Evolutionary conservation across 2,113 vertebrate genomes (phyloP), one percentile per base, ranked within the genome.

Genomic region (Castor canadensis): DNA sequence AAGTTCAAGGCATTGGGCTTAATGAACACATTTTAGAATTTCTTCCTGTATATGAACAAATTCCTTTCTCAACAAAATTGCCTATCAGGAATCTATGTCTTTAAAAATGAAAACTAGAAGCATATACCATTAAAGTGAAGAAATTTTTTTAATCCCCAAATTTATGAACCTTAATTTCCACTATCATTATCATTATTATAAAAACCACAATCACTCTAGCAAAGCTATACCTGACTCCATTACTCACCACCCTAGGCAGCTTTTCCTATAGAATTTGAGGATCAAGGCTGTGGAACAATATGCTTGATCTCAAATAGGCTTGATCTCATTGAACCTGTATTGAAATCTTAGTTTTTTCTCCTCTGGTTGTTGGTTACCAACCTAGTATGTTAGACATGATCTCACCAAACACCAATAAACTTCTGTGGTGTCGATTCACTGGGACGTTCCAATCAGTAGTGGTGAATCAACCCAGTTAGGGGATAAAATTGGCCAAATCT

Each of bases 11-110:
- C 97, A 94, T 87, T 91, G 91, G 96, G 94, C 92, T 98, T 97
- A 95, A 93, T 93, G 95, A 98, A 97, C 87, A 96, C 91, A 90
- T 97, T 96, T 98, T 95, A 95, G 96, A 97, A 97, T 97, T 96
- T 97, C 86, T 76, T 98, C 87, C 64, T 91, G 71, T 83, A 95
- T 96, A 85, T 92, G 86, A 72, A 95, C 91, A 95, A n/a, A 96
- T 95, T 93, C 91, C 96, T 95, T 95, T 97, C 90, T 97, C 90
- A 95, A 94, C 89, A 95, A 97, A 97, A 96, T 96, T 32, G 66
- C 54, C 73, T 80, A 72, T 0, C 93, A 98, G 96, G 94, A 97
- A 96, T 54, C 96, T 93, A 97, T n/a, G 5, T 91, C 82, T 54
- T 52, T 95, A 87, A 97, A 90, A 97, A 76, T 90, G 96, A 95